Conservation (phyloP, 30 jellyfish, hydroid and myxozoan genomes). For the Chrysaora quinquecirrha region DNA sequence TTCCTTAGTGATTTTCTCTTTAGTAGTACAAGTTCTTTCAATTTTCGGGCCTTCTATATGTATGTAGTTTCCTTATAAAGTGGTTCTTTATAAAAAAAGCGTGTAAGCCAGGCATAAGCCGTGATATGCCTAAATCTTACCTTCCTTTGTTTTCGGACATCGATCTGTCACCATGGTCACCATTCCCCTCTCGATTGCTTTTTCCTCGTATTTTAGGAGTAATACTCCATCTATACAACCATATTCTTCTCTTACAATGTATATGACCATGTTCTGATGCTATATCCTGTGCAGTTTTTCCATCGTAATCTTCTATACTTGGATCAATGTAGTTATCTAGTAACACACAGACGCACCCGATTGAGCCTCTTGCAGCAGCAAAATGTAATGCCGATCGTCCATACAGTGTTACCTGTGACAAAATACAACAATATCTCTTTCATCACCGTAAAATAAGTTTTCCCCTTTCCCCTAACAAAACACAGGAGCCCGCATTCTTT, state of each 20-base stretch:
- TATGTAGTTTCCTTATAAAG: too few relatives aligned
- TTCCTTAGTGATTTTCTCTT: too few relatives aligned
- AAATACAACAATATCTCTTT: too few relatives aligned
- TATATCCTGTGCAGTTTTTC: constrained; percentile 56
- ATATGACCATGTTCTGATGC: constrained; percentile 53
- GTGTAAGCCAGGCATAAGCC: too few relatives aligned
- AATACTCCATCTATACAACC: constrained; percentile 59
- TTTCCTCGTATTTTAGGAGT: constrained; percentile 3
- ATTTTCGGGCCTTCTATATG: too few relatives aligned
- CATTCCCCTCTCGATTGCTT: not conserved
- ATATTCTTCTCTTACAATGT: constrained; percentile 59
- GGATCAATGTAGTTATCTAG: constrained; percentile 50
- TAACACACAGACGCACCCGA: constrained; percentile 61
- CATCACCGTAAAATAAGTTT: too few relatives aligned
- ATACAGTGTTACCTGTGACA: constrained; percentile 47
- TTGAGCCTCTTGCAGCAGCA: constrained; percentile 68
- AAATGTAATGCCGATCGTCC: constrained; percentile 59
- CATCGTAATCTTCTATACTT: constrained; percentile 31
- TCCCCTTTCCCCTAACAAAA: too few relatives aligned
- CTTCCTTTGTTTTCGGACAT: too few relatives aligned
- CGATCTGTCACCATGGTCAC: not conserved
- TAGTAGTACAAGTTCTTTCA: too few relatives aligned
- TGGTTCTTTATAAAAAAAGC: too few relatives aligned
- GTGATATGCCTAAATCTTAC: too few relatives aligned
- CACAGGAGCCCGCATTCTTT: too few relatives aligned